Evolutionary conservation across 2,888 invertebrate species (phyloP).

Genomic region (Apoda limacodes): DNA sequence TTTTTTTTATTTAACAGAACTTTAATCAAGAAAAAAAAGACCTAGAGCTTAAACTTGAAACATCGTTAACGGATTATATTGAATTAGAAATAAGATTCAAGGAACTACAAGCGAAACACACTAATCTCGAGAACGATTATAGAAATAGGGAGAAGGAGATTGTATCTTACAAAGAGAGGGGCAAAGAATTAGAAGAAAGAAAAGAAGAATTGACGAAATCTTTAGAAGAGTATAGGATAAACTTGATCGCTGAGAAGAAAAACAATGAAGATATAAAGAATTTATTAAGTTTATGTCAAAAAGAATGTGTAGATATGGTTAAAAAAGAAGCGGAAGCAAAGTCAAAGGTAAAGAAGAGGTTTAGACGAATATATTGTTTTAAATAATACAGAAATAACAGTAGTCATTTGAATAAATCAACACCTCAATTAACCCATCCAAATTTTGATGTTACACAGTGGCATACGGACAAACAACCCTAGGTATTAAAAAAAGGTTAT

Average conservation of each 20-base stretch:
- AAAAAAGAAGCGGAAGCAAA: constrained; percentile 57
- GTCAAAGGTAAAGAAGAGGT: constrained; percentile 36
- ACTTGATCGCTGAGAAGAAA: constrained; percentile 42
- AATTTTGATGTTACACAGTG: too few relatives aligned
- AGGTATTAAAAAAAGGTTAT: too few relatives aligned
- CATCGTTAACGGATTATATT: constrained; percentile 61
- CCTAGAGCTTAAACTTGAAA: constrained; percentile 66
- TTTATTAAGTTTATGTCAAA: constrained; percentile 37
- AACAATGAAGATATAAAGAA: constrained; percentile 40
- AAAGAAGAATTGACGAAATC: constrained; percentile 30
- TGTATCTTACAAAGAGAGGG: constrained; percentile 44
- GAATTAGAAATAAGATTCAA: constrained; percentile 56
- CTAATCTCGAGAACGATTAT: constrained; percentile 31
- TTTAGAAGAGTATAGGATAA: constrained; percentile 41
- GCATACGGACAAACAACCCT: too few relatives aligned
- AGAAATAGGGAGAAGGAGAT: constrained; percentile 58
- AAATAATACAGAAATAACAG: background rate
- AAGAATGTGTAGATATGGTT: constrained; percentile 35
- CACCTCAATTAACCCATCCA: too few relatives aligned
- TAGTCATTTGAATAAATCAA: too few relatives aligned
- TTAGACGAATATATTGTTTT: background rate
- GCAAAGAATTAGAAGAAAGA: constrained; percentile 36
- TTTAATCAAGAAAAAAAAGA: constrained; percentile 64
- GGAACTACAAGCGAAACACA: constrained; percentile 31
- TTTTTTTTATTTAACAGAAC: too few relatives aligned